Evolutionary conservation across 2,888 invertebrate genomes (phyloP).

Genomic region (Drosophila bunnanda): DNA sequence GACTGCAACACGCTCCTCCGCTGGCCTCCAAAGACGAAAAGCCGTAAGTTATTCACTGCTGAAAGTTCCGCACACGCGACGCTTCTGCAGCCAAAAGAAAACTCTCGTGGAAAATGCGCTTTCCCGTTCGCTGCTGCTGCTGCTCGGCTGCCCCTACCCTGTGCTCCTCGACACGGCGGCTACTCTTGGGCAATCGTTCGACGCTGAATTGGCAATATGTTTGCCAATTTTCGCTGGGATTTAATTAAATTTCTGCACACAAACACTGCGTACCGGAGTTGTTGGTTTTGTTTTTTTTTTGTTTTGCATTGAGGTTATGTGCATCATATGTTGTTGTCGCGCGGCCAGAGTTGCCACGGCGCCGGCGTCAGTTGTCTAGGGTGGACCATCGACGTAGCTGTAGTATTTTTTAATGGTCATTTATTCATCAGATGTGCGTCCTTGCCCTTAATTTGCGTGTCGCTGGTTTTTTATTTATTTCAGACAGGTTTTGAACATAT

Average conservation of each 20-base stretch:
- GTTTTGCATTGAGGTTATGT: constrained; percentile 25
- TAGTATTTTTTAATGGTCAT: background rate
- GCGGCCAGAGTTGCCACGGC: constrained; percentile 23
- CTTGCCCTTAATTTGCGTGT: background rate
- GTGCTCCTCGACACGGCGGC: constrained; percentile 9
- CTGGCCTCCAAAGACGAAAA: constrained; percentile 66
- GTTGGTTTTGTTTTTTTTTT: background rate
- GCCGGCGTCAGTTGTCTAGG: constrained; percentile 7
- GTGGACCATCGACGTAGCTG: constrained; percentile 8
- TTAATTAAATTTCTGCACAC: constrained; percentile 29
- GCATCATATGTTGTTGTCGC: constrained; percentile 30
- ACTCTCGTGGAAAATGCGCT: constrained; percentile 17
- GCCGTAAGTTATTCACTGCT: constrained; percentile 73
- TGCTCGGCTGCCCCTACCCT: constrained; percentile 4
- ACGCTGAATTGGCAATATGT: constrained; percentile 7
- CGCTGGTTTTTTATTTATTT: background rate
- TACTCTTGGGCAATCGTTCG: constrained; percentile 17
- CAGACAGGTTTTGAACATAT: background rate
- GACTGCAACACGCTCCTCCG: constrained; percentile 84
- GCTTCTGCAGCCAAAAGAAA: constrained; percentile 29
- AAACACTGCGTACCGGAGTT: constrained; percentile 23
- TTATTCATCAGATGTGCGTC: constrained; percentile 5
- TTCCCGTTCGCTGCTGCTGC: constrained; percentile 20
- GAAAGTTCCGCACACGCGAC: constrained; percentile 70
- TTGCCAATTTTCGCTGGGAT: constrained; percentile 30